Evolutionary conservation across 2,797 vertebrate species (phyloP), one percentile per base, ranked within the genome.

Genomic region (Sylvilagus floridanus): DNA sequence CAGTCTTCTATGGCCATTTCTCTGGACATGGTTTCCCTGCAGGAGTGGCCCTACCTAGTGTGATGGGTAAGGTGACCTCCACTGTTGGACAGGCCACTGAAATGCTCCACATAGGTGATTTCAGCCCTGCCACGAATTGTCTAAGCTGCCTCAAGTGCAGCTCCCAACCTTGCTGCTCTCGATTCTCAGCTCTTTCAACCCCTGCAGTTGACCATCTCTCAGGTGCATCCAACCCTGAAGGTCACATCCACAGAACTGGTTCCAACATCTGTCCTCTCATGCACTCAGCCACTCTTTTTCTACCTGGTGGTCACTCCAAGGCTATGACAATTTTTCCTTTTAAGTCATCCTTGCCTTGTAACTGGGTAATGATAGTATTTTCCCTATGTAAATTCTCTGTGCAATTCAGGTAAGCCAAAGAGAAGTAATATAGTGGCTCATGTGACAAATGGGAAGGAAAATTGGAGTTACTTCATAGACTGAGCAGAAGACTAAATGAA

Each of bases 391-490:
- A 83, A 85, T 16, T 32, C 28, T 91, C 22, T 87, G 24, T 77
- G 30, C 42, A 47, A 47, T 47, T 47, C 42, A 9, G 8, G 8
- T 47, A 47, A 47, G 8, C 8, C 42, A 47, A 47, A 47, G 42
- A 47, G 42, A 47, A 47, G 42, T 47, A 8, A 47, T 47, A 47
- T 47, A 47, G 42, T 47, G 42, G 42, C 28, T 75, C 14, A 57
- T 37, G 19, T 60, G 30, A 37, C 78, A 91, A 88, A 42, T 72
- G 26, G 30, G 14, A 68, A 86, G 88, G 75, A 88, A 88, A 91
- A 71, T 78, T 73, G 17, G 21, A 91, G 14, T 13, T 77, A 75
- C 26, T 86, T 88, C 42, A 91, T 52, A 63, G 21, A 93, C 63
- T 57, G 73, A 2, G 63, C 54, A 35, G 30, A 85, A 12, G 50